A percentile compares a stretch with the other conserved stretches of the same genome.
Evolutionary conservation across 2,113 vertebrate genomes (phyloP).

Genomic region (Engystomops pustulosus): DNA sequence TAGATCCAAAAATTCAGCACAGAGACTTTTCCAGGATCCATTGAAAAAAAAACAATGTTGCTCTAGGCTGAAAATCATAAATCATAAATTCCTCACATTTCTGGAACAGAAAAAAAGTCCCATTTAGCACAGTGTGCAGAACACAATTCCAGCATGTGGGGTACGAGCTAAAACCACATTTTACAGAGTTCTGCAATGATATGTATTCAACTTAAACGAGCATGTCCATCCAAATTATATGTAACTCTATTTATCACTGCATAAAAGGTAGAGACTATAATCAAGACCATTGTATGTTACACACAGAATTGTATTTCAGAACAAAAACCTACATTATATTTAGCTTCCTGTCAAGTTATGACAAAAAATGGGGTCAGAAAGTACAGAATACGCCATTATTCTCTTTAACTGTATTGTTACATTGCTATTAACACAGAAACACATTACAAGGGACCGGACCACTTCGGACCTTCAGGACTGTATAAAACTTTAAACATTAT

Average conservation of each 20-base stretch:
- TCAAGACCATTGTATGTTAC: not conserved
- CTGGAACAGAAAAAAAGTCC: slow-evolving; percentile 1
- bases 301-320: not conserved
- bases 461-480: no score
- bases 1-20: not conserved
- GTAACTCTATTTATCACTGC: not conserved
- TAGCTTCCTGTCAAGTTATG: no score
- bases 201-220: not conserved
- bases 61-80: slow-evolving; percentile 28
- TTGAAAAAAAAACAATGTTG: slow-evolving; percentile 22
- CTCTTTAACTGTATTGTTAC: no score
- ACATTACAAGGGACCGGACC: no score
- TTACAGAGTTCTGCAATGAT: not conserved
- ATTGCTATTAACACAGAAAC: no score
- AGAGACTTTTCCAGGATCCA: not conserved
- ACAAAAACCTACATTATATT: no score
- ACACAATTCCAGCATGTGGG: not conserved
- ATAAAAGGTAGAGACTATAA: not conserved
- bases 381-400: no score
- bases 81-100: slow-evolving; percentile 42
- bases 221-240: not conserved
- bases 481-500: no score
- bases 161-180: slow-evolving; percentile 8
- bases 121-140: not conserved
- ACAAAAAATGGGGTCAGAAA: no score